Conservation (phyloP, 1,140 invertebrate species). For the Caenorhabditis elegans region DNA sequence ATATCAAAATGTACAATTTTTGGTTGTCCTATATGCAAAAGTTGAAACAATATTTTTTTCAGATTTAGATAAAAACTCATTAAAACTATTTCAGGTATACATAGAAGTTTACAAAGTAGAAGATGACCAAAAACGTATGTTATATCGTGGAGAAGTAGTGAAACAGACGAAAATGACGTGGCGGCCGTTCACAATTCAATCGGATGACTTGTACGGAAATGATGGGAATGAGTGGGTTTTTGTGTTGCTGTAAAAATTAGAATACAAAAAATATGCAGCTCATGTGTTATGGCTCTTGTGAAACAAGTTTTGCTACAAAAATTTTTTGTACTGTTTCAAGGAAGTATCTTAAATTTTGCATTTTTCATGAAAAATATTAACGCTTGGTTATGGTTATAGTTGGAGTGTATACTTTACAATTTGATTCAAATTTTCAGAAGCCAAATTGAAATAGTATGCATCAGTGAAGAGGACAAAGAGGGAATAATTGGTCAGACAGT, state of each 20-base stretch:
- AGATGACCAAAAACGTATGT: constrained; percentile 39
- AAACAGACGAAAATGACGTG: constrained; percentile 55
- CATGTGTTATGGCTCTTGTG: neutral
- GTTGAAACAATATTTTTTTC: too few species aligned
- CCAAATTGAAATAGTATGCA: constrained; percentile 52
- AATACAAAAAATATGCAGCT: too few species aligned
- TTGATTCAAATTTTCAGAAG: too few species aligned
- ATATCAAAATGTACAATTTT: too few species aligned
- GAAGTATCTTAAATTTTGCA: too few species aligned
- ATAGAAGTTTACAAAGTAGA: constrained; percentile 35
- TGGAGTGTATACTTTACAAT: too few species aligned
- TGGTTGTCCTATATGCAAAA: too few species aligned
- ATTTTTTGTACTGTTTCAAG: too few species aligned
- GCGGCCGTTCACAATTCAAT: constrained; percentile 54
- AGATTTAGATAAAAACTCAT: too few species aligned
- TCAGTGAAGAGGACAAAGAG: constrained; percentile 50
- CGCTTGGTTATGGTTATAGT: too few species aligned
- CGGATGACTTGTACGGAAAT: constrained; percentile 48
- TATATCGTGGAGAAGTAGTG: constrained; percentile 56
- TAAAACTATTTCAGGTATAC: constrained; percentile 59
- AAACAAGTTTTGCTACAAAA: too few species aligned
- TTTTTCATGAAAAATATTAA: too few species aligned
- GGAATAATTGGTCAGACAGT: neutral
- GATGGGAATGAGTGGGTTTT: neutral
- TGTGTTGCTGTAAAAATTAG: neutral